A percentile compares a stretch with the other conserved stretches of the same genome.
These are phyloP conservation scores for Bufo bufo DNA, from an alignment of 2,113 vertebrate genomes.

Conservation along the genomic window DNA sequence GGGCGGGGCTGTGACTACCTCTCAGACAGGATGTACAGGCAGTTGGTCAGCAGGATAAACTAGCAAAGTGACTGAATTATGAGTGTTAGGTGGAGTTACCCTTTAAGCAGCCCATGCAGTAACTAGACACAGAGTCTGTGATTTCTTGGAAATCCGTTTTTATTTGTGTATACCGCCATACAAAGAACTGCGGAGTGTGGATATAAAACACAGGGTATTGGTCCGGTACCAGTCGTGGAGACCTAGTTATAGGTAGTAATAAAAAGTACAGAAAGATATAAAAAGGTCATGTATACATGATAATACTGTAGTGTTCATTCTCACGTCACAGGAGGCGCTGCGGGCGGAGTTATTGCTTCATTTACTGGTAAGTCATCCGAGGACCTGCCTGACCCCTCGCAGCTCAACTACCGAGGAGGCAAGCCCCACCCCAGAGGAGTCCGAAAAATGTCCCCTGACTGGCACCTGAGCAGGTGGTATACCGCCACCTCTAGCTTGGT, in stretches of 20 bases:
- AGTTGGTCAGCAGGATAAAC: too few species aligned
- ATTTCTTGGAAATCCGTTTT: conserved; percentile 3
- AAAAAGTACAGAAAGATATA: conserved; percentile 18
- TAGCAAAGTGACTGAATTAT: too few species aligned
- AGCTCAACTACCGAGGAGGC: background rate
- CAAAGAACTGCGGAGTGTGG: conserved; percentile 17
- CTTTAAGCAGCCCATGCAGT: too few species aligned
- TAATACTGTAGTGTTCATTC: conserved; percentile 2
- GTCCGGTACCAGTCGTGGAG: conserved; percentile 31
- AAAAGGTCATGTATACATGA: conserved; percentile 28
- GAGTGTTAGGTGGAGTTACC: too few species aligned
- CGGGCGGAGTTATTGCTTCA: conserved; percentile 29
- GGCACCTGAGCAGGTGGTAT: background rate
- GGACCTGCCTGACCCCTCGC: background rate
- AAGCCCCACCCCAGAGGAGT: background rate
- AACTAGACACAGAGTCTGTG: background rate
- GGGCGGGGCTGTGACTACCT: too few species aligned
- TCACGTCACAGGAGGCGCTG: background rate
- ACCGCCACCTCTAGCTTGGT: background rate
- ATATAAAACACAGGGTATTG: conserved; percentile 47
- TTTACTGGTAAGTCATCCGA: background rate
- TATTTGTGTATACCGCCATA: conserved; percentile 52
- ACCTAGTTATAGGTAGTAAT: conserved; percentile 49
- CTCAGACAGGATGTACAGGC: too few species aligned
- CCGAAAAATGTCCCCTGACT: background rate